phyloP scores from a whole-genome alignment of 2,113 vertebrate genomes.

The Anarrhichthys ocellatus region DNA sequence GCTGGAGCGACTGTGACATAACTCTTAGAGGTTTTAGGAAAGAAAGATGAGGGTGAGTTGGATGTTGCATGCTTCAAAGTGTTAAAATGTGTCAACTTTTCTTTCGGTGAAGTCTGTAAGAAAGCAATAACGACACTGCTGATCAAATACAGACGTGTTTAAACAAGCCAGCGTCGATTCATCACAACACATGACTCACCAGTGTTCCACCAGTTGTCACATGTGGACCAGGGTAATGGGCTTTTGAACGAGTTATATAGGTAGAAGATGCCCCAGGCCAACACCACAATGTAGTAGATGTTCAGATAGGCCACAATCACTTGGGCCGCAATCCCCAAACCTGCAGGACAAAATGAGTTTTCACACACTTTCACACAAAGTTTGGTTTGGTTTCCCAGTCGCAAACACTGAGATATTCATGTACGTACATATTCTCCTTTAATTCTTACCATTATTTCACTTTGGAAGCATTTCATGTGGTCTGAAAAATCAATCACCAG shows the following conservation, averaged over 20 bases:
- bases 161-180: not conserved
- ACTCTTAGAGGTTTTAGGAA: slow-evolving; percentile 12
- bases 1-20: not conserved
- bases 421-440: not conserved
- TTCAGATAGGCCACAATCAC: slow-evolving; percentile 90
- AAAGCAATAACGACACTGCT: not conserved
- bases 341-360: slow-evolving; percentile 71
- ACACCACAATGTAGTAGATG: slow-evolving; percentile 92
- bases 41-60: not conserved
- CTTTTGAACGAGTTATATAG: slow-evolving; percentile 88
- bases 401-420: not conserved
- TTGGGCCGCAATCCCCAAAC: slow-evolving; percentile 90
- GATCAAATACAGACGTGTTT: slow-evolving; percentile 9
- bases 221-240: slow-evolving; percentile 91
- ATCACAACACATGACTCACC: slow-evolving; percentile 69
- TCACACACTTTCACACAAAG: not conserved
- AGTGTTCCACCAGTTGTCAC: slow-evolving; percentile 92
- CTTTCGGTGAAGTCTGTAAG: not conserved
- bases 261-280: slow-evolving; percentile 93
- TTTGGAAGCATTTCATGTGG: not conserved
- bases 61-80: not conserved
- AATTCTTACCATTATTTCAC: not conserved
- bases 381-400: not conserved
- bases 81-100: not conserved
- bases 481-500: too few relatives aligned